phyloP scores from a whole-genome alignment of 1,140 invertebrate species.

The Atopsyche davidsoni region DNA sequence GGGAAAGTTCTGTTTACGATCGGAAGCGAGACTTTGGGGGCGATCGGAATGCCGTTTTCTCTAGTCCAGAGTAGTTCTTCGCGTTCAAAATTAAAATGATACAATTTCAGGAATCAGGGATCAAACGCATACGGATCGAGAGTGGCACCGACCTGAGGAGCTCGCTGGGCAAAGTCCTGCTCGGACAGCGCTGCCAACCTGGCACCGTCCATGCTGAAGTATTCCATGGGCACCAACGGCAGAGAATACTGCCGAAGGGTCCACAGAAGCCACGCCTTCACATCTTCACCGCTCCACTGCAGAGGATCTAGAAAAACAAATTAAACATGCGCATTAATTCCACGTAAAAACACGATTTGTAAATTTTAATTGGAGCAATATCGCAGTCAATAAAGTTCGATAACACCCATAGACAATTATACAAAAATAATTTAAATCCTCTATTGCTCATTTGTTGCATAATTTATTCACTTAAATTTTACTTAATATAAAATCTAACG shows the following conservation, averaged over 20 bases:
- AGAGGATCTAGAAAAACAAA: constrained; percentile 66
- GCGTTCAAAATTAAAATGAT: no score
- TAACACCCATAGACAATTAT: no score
- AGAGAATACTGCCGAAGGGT: constrained; percentile 72
- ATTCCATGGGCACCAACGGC: constrained; percentile 60
- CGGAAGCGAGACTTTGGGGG: background rate
- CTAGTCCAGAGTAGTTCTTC: no score
- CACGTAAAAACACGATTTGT: no score
- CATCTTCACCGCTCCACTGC: constrained; percentile 76
- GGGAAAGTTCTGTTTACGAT: constrained; percentile 10
- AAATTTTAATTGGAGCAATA: background rate
- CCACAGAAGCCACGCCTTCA: constrained; percentile 81
- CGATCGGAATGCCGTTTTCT: no score
- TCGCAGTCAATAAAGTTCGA: no score
- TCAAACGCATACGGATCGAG: no score
- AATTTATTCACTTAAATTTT: no score
- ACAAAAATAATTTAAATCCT: no score
- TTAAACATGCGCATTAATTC: constrained; percentile 15
- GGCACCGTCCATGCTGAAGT: constrained; percentile 74
- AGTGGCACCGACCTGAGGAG: constrained; percentile 72
- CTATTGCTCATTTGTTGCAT: no score
- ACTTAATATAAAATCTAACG: no score
- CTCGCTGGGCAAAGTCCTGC: constrained; percentile 76
- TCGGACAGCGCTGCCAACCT: constrained; percentile 70
- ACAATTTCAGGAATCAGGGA: no score